Evolutionary conservation across 2,113 vertebrate species (phyloP).

Genomic region (Pagrus major): DNA sequence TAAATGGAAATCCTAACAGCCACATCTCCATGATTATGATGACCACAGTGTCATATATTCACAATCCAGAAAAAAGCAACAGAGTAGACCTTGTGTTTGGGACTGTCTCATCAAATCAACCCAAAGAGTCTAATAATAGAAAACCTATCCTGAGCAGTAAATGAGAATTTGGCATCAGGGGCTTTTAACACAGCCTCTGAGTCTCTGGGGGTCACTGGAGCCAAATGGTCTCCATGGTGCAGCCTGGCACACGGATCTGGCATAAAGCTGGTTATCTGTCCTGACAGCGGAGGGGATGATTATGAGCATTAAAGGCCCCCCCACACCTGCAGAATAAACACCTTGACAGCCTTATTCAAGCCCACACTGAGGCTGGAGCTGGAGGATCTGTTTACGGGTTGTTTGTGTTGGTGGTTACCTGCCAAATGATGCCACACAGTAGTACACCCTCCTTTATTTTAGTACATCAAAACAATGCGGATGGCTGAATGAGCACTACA

Average conservation of each 20-base stretch:
- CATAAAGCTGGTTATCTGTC: slow-evolving; percentile 30
- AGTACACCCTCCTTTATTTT: neutral
- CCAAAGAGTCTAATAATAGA: neutral
- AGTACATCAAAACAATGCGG: slow-evolving; percentile 19
- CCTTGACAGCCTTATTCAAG: neutral
- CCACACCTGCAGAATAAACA: slow-evolving; percentile 13
- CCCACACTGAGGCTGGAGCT: neutral
- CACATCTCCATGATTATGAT: neutral
- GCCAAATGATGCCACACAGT: neutral
- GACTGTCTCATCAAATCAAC: neutral
- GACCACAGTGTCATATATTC: neutral
- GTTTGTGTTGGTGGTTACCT: neutral
- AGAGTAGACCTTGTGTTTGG: neutral
- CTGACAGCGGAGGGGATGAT: slow-evolving; percentile 15
- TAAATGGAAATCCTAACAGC: neutral
- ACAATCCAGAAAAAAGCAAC: neutral
- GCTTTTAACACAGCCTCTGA: neutral
- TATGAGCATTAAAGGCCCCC: neutral
- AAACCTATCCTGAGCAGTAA: neutral
- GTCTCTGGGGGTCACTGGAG: slow-evolving; percentile 29
- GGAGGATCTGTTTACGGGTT: neutral
- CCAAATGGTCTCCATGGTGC: slow-evolving; percentile 25
- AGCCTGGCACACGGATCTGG: slow-evolving; percentile 40
- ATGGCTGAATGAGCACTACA: neutral
- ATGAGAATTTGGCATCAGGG: neutral